Evolutionary conservation across 2,113 vertebrate genomes (phyloP).

Genomic region (Salvator merianae): DNA sequence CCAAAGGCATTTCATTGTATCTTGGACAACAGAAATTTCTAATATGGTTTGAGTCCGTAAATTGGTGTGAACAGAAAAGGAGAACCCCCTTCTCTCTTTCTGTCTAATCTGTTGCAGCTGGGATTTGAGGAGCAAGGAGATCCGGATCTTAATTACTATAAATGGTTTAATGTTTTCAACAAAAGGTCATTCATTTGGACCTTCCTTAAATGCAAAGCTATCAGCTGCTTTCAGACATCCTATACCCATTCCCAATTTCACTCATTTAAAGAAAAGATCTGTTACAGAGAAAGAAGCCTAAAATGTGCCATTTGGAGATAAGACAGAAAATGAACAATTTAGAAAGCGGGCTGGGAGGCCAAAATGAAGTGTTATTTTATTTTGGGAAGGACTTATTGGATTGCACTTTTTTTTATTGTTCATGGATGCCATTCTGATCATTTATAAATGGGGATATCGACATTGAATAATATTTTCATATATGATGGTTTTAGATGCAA

Average conservation of each 20-base stretch:
- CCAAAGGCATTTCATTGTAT: neutral
- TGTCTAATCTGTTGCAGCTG: neutral
- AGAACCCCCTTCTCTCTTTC: neutral
- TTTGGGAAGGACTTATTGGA: neutral
- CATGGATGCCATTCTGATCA: rapidly evolving
- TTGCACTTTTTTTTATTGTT: neutral
- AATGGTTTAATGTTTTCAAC: neutral
- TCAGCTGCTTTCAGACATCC: constrained; percentile 39
- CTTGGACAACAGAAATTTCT: neutral
- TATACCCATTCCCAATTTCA: constrained; percentile 22
- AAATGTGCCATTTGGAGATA: constrained; percentile 52
- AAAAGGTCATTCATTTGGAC: constrained; percentile 49
- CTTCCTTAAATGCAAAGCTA: constrained; percentile 20
- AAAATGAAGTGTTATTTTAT: neutral
- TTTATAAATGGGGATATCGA: neutral
- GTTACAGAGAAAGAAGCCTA: constrained; percentile 40
- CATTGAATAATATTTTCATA: rapidly evolving
- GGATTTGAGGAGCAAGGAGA: constrained; percentile 15
- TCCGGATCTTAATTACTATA: constrained; percentile 4
- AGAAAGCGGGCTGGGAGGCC: constrained; percentile 37
- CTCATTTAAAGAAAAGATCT: constrained; percentile 38
- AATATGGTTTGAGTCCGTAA: neutral
- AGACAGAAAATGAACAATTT: constrained; percentile 55
- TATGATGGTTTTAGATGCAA: neutral
- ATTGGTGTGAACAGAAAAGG: neutral